These are phyloP conservation scores for Theocolax elegans DNA, from an alignment of 1,140 invertebrate species.

Conservation along the genomic window DNA sequence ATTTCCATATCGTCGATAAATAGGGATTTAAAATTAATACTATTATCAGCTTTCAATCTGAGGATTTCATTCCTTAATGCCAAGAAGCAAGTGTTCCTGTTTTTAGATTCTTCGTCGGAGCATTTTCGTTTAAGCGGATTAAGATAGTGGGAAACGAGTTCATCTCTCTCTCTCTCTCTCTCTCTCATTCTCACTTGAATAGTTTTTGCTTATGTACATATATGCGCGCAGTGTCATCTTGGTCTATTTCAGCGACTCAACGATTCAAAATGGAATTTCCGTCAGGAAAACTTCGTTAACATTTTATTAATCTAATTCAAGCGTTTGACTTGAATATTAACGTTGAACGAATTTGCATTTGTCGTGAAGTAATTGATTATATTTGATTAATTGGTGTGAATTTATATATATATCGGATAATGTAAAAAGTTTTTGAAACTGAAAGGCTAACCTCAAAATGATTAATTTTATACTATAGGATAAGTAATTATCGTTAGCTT, in stretches of 20 bases:
- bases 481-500: too few relatives aligned
- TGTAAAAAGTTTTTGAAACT: too few relatives aligned
- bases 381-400: too few relatives aligned
- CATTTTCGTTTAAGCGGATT: slow-evolving; percentile 30
- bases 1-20: not conserved
- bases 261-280: not conserved
- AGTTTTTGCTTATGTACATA: not conserved
- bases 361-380: too few relatives aligned
- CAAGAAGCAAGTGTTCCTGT: not conserved
- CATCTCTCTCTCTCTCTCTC: slow-evolving; percentile 5
- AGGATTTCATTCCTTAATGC: slow-evolving; percentile 18
- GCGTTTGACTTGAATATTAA: too few relatives aligned
- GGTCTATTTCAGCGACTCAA: not conserved
- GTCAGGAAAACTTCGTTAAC: too few relatives aligned
- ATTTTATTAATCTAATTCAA: too few relatives aligned
- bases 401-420: too few relatives aligned
- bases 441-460: too few relatives aligned
- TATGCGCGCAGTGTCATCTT: not conserved
- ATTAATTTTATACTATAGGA: too few relatives aligned
- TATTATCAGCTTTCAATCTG: slow-evolving; percentile 13
- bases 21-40: not conserved
- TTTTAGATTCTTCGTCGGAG: not conserved
- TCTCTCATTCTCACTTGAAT: not conserved
- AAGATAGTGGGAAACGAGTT: slow-evolving; percentile 25
- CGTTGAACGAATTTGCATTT: too few relatives aligned